Percentiles rank a stretch among this genome's conserved stretches.
These are phyloP conservation scores for Candidula unifasciata DNA, from an alignment of 2,888 invertebrate species.

Conservation along the genomic window DNA sequence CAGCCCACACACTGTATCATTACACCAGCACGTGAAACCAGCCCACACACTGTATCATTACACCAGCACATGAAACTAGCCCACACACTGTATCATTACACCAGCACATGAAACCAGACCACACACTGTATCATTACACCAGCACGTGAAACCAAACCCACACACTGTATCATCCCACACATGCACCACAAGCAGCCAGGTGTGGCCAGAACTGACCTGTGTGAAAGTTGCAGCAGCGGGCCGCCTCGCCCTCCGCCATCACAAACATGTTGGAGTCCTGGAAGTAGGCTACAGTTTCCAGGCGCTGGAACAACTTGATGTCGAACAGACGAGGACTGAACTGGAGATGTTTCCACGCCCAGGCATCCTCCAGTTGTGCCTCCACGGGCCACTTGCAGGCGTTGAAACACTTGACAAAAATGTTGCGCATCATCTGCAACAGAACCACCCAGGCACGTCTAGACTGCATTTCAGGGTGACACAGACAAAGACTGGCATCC, in stretches of 20 bases:
- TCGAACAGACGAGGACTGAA: slow-evolving; percentile 75
- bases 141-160: not conserved
- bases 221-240: slow-evolving; percentile 71
- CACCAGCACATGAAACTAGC: not conserved
- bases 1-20: no score
- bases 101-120: not conserved
- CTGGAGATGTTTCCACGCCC: slow-evolving; percentile 69
- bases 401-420: slow-evolving; percentile 75
- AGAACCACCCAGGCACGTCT: not conserved
- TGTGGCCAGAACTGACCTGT: slow-evolving; percentile 64
- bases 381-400: slow-evolving; percentile 68
- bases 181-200: not conserved
- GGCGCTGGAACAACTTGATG: slow-evolving; percentile 71
- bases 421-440: slow-evolving; percentile 75
- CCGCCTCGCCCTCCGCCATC: slow-evolving; percentile 73
- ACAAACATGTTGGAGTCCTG: slow-evolving; percentile 73
- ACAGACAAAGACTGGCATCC: no score
- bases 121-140: not conserved
- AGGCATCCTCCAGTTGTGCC: slow-evolving; percentile 66
- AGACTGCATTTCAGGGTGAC: not conserved
- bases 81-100: not conserved
- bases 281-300: slow-evolving; percentile 72
- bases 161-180: not conserved
- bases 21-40: no score
- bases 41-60: not conserved